Base-by-base conservation (phyloP, 2,888 invertebrate genomes). In the Volucella bombylans region DNA sequence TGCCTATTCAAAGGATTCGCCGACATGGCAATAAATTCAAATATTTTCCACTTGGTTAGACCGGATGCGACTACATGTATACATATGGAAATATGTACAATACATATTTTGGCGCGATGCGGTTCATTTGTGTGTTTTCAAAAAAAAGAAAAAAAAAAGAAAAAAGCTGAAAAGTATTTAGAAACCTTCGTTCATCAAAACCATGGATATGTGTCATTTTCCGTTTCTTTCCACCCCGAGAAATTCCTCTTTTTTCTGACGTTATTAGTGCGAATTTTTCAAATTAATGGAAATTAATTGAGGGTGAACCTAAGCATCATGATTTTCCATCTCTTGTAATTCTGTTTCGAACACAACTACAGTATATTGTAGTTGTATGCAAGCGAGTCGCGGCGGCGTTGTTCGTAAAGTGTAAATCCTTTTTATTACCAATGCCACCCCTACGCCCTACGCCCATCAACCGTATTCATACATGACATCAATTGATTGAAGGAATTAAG, bases 401-500 rank as follows among this genome's bases (percentile, higher is more conserved):
- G 47, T 57, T 50, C 47, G 62, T 39, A 47, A 77, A 77, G 68
- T 77, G 68, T 15, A 83, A 80, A 76, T 85, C 71, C 65, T 69
- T 79, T 81, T 61, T 65, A 67, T 71, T 50, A 14, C 49, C 14
- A 15, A 14, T 14, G 8, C 14, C 14, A 49, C 14, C 49, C 55
- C 62, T 59, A 55, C 77, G 77, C 69, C 68, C 18, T 50, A 65
- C 59, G 15, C 54, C 15, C 59, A 15, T 23, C 50, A 38, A 54
- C 50, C 50, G 54, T 31, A 31, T 31, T 31, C 31, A 31, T 6
- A 31, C 4, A 4, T 31, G 50, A 15, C 61, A 71, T 61, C 71
- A 82, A 83, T 83, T 77, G 76, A 81, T 81, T 83, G 83, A 69
- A 69, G 74, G 83, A 83, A 83, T 83, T 80, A 83, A 83, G 80